These are phyloP conservation scores for Clarias laeviceps DNA, from an alignment of 2,797 vertebrate genomes.

Conservation along the genomic window DNA sequence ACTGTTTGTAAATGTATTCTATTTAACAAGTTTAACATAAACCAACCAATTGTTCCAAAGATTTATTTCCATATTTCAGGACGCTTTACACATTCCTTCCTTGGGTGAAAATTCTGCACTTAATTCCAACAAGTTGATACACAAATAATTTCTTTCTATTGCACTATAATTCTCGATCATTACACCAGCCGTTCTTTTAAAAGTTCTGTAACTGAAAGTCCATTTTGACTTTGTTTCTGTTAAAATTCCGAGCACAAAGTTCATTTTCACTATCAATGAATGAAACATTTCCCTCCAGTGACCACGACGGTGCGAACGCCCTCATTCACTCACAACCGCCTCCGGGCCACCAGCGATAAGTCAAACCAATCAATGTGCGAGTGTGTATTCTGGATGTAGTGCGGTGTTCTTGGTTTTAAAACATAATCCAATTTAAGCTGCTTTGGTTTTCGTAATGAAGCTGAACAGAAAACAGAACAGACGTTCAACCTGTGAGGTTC, in stretches of 20 bases:
- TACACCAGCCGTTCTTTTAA: background rate
- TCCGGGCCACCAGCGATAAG: background rate
- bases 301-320: background rate
- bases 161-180: background rate
- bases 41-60: no score
- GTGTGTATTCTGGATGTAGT: background rate
- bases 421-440: background rate
- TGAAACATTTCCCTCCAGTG: conserved; percentile 19
- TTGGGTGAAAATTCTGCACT: no score
- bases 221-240: background rate
- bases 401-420: background rate
- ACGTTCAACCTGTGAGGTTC: background rate
- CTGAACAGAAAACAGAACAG: background rate
- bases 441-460: conserved; percentile 2
- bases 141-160: no score
- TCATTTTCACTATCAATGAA: background rate
- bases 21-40: no score
- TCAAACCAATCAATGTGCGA: conserved; percentile 16
- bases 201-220: background rate
- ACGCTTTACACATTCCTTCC: no score
- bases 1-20: no score
- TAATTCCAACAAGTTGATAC: no score
- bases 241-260: conserved; percentile 14
- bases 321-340: background rate
- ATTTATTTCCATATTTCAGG: no score